Percentiles rank a stretch among this genome's conserved stretches.
These are phyloP conservation scores for Drosophila asahinai DNA, from an alignment of 1,140 invertebrate genomes.

Conservation along the genomic window DNA sequence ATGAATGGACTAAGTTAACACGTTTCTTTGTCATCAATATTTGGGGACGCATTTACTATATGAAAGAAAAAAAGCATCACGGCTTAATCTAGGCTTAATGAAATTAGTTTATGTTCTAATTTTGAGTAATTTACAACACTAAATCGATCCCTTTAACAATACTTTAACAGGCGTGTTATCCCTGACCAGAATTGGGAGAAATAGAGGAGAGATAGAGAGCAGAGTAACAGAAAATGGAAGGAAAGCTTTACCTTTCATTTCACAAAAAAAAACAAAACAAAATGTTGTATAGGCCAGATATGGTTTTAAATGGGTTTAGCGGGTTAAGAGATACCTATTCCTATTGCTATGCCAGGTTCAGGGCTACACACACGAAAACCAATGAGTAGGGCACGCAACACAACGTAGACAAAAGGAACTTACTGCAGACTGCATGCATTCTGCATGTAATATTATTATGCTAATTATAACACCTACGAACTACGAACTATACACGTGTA, in stretches of 20 bases:
- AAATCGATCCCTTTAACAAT: not conserved
- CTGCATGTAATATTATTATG: conserved; percentile 50
- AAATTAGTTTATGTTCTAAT: conserved; percentile 6
- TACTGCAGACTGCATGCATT: conserved; percentile 37
- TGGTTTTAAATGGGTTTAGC: conserved; percentile 7
- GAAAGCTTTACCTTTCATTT: conserved; percentile 1
- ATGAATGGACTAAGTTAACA: conserved; percentile 10
- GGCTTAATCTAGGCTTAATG: conserved; percentile 30
- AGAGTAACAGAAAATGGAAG: not conserved
- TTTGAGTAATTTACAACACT: conserved; percentile 8
- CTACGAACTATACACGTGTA: conserved; percentile 58
- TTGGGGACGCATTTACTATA: conserved; percentile 52
- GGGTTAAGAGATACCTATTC: conserved; percentile 11
- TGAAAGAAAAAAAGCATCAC: conserved; percentile 30
- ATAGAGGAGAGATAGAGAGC: not conserved
- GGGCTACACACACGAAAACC: conserved; percentile 3
- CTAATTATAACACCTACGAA: conserved; percentile 45
- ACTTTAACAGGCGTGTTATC: not conserved
- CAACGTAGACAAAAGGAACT: conserved; percentile 39
- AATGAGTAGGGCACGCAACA: conserved; percentile 26
- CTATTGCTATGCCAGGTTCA: not conserved
- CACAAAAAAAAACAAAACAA: not conserved
- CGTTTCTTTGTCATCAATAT: conserved; percentile 26
- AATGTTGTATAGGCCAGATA: conserved; percentile 24
- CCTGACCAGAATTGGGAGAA: not conserved